phyloP scores from a whole-genome alignment of 2,797 vertebrate species.

The Syndactyla subalaris region DNA sequence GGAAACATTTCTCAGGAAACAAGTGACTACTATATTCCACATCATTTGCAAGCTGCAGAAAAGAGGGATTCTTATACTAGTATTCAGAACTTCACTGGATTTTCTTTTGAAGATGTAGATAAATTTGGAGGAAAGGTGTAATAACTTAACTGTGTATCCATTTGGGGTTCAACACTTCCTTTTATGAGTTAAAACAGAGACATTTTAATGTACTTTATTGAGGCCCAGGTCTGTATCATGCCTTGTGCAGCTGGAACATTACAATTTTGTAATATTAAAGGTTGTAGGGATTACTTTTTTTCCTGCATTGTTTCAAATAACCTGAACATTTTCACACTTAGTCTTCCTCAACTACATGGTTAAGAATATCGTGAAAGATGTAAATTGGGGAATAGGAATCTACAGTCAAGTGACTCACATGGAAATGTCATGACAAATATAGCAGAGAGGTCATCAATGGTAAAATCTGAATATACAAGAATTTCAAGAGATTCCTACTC shows the following conservation, averaged over 20 bases:
- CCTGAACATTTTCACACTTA: background rate
- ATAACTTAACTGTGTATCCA: background rate
- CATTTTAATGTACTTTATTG: background rate
- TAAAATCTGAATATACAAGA: background rate
- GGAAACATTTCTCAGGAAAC: background rate
- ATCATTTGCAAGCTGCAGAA: background rate
- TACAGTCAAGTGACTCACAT: background rate
- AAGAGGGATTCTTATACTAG: background rate
- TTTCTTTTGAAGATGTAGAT: background rate
- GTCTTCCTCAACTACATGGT: background rate
- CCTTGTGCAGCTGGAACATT: background rate
- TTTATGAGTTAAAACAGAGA: background rate
- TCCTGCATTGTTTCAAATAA: background rate
- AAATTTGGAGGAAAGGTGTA: background rate
- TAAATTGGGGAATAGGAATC: fast-evolving
- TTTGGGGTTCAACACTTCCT: background rate
- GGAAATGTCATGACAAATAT: background rate
- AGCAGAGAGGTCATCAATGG: background rate
- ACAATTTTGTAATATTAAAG: background rate
- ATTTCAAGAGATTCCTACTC: background rate
- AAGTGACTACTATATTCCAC: background rate
- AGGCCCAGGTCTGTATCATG: background rate
- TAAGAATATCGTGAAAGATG: background rate
- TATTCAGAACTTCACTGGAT: background rate
- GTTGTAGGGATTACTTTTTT: background rate